A percentile compares a stretch with the other conserved stretches of the same genome.
phyloP scores from a whole-genome alignment of 2,797 vertebrate species.

The Cirrhinus molitorella region DNA sequence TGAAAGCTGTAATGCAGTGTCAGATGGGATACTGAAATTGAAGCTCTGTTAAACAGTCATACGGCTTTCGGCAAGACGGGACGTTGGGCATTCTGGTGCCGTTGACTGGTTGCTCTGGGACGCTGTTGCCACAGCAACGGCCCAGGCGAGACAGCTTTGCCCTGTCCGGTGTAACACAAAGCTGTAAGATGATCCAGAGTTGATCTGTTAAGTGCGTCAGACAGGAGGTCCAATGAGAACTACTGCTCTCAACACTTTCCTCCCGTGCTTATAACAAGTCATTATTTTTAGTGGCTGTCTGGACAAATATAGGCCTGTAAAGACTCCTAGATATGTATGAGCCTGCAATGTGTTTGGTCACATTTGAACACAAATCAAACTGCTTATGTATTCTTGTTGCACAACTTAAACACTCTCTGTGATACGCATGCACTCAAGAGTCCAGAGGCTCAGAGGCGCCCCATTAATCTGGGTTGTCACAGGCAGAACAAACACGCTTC shows the following conservation, averaged over 20 bases:
- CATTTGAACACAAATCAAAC: constrained; percentile 6
- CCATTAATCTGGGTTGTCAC: constrained; percentile 53
- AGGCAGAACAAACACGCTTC: constrained; percentile 39
- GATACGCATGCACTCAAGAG: constrained; percentile 6
- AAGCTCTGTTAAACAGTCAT: constrained; percentile 39
- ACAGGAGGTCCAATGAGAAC: constrained; percentile 54
- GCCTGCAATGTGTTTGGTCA: neutral
- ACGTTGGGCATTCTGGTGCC: constrained; percentile 24
- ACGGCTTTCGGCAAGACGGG: constrained; percentile 19
- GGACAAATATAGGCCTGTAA: constrained; percentile 7
- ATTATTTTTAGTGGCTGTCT: constrained; percentile 21
- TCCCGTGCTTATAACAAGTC: constrained; percentile 3
- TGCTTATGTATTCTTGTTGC: constrained; percentile 28
- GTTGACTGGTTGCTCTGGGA: constrained; percentile 46
- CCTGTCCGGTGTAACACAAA: constrained; percentile 66
- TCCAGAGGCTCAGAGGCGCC: constrained; percentile 38
- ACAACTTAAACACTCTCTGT: constrained; percentile 21
- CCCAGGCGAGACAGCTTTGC: constrained; percentile 45
- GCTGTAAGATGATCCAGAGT: constrained; percentile 67
- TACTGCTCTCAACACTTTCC: constrained; percentile 49
- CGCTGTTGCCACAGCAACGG: constrained; percentile 66
- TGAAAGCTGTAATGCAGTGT: constrained; percentile 22
- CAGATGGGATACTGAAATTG: constrained; percentile 24
- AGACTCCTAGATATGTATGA: constrained; percentile 1
- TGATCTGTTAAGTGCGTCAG: constrained; percentile 56